These are phyloP conservation scores for Oxystoma pomonae DNA, from an alignment of 2,888 invertebrate genomes.

Conservation along the genomic window DNA sequence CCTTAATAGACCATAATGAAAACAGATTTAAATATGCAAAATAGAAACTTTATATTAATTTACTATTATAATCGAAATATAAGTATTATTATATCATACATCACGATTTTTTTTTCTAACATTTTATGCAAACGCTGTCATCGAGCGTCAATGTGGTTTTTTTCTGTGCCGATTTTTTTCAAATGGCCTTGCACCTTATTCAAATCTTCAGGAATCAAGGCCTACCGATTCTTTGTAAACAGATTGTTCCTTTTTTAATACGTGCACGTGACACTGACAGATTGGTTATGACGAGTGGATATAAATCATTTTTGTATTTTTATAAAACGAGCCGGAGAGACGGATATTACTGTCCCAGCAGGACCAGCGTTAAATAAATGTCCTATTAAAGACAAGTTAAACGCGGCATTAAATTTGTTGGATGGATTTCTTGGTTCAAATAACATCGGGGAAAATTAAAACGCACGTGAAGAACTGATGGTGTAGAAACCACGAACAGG, in stretches of 20 bases:
- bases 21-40: too few species aligned
- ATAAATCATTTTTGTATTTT: slow-evolving; percentile 23
- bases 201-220: background rate
- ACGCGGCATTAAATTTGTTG: background rate
- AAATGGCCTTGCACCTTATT: background rate
- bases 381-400: slow-evolving; percentile 22
- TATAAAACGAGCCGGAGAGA: slow-evolving; percentile 16
- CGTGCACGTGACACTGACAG: slow-evolving; percentile 21
- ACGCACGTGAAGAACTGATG: background rate
- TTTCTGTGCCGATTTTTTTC: background rate
- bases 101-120: background rate
- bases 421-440: background rate
- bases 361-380: slow-evolving; percentile 25
- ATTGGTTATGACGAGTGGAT: slow-evolving; percentile 20
- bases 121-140: background rate
- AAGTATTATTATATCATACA: background rate
- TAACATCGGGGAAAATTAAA: background rate
- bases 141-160: background rate
- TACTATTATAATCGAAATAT: background rate
- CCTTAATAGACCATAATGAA: too few species aligned
- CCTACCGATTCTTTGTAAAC: background rate
- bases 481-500: too few species aligned
- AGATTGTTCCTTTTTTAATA: background rate
- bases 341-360: slow-evolving; percentile 23
- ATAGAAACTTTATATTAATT: background rate